Evolutionary conservation across 2,888 invertebrate genomes (phyloP).

Genomic region (Pilophorus perplexus): DNA sequence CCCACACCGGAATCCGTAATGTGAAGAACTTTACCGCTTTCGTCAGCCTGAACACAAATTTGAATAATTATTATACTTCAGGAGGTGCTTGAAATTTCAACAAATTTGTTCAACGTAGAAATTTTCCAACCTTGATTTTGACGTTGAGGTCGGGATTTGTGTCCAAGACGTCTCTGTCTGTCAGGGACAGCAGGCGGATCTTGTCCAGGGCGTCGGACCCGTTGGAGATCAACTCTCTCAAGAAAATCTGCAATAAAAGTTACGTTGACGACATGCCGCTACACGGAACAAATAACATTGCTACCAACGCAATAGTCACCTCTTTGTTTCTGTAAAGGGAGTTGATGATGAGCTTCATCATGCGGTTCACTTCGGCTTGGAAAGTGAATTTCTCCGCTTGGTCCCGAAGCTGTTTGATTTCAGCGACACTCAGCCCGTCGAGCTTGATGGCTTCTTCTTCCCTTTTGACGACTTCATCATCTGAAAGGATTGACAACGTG

Average conservation of each 20-base stretch:
- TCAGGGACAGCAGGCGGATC: slow-evolving; percentile 88
- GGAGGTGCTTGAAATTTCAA: neutral
- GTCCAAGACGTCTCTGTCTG: slow-evolving; percentile 75
- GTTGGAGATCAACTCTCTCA: slow-evolving; percentile 97
- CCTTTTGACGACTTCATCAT: slow-evolving; percentile 83
- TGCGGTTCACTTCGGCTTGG: slow-evolving; percentile 98
- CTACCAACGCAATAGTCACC: slow-evolving; percentile 59
- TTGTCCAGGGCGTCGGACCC: slow-evolving; percentile 99
- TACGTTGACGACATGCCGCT: neutral
- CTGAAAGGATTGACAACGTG: slow-evolving; percentile 54
- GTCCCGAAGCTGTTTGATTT: slow-evolving; percentile 86
- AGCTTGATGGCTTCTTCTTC: slow-evolving; percentile 96
- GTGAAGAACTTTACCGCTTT: slow-evolving; percentile 85
- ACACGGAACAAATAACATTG: too few relatives aligned
- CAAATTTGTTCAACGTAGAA: neutral
- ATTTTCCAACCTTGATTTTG: slow-evolving; percentile 66
- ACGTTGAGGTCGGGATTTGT: slow-evolving; percentile 80
- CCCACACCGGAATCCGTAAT: slow-evolving; percentile 97
- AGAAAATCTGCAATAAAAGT: slow-evolving; percentile 69
- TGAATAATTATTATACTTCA: neutral
- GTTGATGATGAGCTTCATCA: slow-evolving; percentile 99
- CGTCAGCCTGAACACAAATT: slow-evolving; percentile 65
- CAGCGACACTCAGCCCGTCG: slow-evolving; percentile 91
- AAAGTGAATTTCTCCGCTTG: slow-evolving; percentile 85
- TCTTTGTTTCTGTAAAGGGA: slow-evolving; percentile 98